Base-by-base conservation (phyloP, 2,797 vertebrate genomes). In the Myiotriccus ornatus region DNA sequence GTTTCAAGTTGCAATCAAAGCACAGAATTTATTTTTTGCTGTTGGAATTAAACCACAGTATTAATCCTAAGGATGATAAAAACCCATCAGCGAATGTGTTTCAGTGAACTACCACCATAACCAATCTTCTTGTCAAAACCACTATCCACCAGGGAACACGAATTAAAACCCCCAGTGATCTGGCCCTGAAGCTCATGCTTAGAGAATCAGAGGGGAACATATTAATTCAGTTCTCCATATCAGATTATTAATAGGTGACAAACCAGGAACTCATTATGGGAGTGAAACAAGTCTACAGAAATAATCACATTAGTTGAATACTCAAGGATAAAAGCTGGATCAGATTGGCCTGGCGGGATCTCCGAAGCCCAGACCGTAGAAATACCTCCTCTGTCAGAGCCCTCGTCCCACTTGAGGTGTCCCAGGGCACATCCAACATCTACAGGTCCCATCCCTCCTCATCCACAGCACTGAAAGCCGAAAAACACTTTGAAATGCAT, bases 51-150 rank as follows among this genome's bases (percentile, higher is more conserved):
- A 87, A 74, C 46, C 32, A 22, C 73, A 74, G 5, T 24, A 60
- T 73, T 70, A 59, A 60, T 92, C 27, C 47, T 56, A 50, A 70
- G 39, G 56, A 71, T 57, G 46, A 39, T 34, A 60, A 93, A 86
- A 79, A 74, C 4, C 2, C 50, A 43, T 11, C 47, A 63, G 67
- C 21, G 52, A 75, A 46, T 4, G 28, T 14, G 37, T 34, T 94
- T 60, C 94, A 87, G 1, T 41, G 68, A 89, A 49, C 89, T 63
- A 70, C 63, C 60, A 70, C 23, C 64, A 50, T 7, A 95, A 83
- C 62, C 85, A 86, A 84, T 86, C 76, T 85, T 77, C 93, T 71
- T 94, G 93, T 95, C 93, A 90, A 91, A 95, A 84, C 65, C 87
- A 65, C 87, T 73, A 34, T 62, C 88, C 74, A 15, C 59, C 49